Base-by-base conservation (phyloP, 2,888 invertebrate species). In the Hirtodrosophila cameraria region DNA sequence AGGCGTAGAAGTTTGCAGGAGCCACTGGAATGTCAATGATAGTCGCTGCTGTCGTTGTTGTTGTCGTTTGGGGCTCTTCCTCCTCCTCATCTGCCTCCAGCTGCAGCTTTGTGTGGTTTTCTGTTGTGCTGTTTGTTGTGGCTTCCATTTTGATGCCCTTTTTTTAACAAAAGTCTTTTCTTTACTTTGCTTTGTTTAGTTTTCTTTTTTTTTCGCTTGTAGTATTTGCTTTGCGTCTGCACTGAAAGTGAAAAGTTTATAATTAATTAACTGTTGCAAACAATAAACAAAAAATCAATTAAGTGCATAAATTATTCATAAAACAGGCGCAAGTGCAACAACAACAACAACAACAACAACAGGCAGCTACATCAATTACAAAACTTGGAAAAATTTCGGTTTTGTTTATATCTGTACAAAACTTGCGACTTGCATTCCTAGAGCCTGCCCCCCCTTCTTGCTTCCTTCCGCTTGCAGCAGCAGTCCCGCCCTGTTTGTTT, bases 21-120 rank as follows among this genome's bases (percentile, higher is more conserved):
- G 72, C 60, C 65, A 75, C 64, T 78, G 88, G 88, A 88, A 89
- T 89, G 88, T 89, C 89, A 81, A 89, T 89, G 63, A 89, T 88
- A 66, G 81, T 89, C 61, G 86, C 80, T 71, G 60, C 12, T 18
- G 63, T 23, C 12, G 60, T 30, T n/a, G 25, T 25, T 36, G 23
- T 9, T 20, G 41, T 6, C 7, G 38, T 9, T 30, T 11, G 9
- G 18, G 59, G 35, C 41, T 54, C 68, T 36, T 52, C 38, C 35
- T 41, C 53, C 11, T 35, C 25, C 41, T 58, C 61, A 33, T 58
- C 65, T 63, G 36, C 43, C 43, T 72, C 70, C 65, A 80, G 65
- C 63, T 75, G 72, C 63, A 75, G 61, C 53, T 85, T 75, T 63
- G 78, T 75, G 60, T 79, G 76, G 59, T 36, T 65, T 63, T 62